phyloP scores from a whole-genome alignment of 2,797 vertebrate species.

The Salarias fasciatus region DNA sequence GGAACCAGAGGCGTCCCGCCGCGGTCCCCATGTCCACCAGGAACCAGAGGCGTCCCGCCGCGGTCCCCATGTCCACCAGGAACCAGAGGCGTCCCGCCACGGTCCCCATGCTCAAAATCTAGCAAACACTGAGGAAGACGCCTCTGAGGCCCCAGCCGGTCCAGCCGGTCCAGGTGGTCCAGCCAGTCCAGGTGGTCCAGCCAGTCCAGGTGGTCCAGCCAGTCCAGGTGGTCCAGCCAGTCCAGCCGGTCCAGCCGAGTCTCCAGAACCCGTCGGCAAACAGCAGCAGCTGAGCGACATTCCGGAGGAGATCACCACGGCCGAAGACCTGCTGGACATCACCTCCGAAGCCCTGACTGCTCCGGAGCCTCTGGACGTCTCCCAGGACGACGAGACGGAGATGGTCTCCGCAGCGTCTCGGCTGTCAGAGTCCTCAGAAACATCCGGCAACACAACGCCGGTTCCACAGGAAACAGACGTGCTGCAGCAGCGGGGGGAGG shows the following conservation, averaged over 20 bases:
- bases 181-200: too few species aligned
- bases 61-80: too few species aligned
- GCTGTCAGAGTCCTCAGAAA: conserved; percentile 86
- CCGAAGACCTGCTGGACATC: conserved; percentile 83
- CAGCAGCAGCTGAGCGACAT: conserved; percentile 76
- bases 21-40: too few species aligned
- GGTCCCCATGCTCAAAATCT: too few species aligned
- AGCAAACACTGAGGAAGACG: background rate
- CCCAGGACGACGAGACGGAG: conserved; percentile 88
- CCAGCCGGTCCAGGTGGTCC: too few species aligned
- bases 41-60: too few species aligned
- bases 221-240: too few species aligned
- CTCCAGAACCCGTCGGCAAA: conserved; percentile 78
- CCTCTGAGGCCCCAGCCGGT: too few species aligned
- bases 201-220: too few species aligned
- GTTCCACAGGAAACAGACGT: conserved; percentile 83
- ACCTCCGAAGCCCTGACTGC: conserved; percentile 88
- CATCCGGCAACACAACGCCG: conserved; percentile 90
- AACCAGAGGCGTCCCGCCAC: too few species aligned
- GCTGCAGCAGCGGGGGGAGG: conserved; percentile 83
- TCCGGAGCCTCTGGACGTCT: conserved; percentile 80
- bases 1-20: too few species aligned
- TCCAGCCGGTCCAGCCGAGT: too few species aligned
- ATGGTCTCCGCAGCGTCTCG: conserved; percentile 96
- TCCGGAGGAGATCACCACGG: conserved; percentile 78